Base-by-base conservation (phyloP, 2,797 vertebrate genomes). In the Mormyrops boulengeri region DNA sequence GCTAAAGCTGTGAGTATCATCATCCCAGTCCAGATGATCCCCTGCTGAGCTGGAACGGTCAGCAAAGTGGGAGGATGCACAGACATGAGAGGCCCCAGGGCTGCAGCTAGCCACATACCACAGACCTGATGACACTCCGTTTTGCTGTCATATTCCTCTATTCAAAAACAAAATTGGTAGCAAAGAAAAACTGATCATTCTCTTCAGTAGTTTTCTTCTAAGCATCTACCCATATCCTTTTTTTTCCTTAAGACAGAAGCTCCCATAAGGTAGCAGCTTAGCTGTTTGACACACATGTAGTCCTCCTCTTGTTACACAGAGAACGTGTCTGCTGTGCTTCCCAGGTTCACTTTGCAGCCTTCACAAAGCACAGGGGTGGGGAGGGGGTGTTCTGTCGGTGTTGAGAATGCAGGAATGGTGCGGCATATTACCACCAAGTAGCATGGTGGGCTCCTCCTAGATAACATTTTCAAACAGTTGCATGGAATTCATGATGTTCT, bases 401-500 rank as follows among this genome's bases (percentile, higher is more conserved):
- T 85, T 89, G 84, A 87, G 60, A 41, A 34, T 22, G 38, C 34
- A 57, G 53, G 50, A 17, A 17, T 6, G 80, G 53, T 41, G 22
- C 6, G 0, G 85, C 8, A 89, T 62, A 22, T 69, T 77, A 44
- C n/a, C 2, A 2, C 44, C 62, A 22, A 14, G 47, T 52, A 50
- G 47, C 11, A 19, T 19, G 49, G 8, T 4, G 22, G 34, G 84
- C n/a, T 62, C 80, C 87, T 82, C 91, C 93, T 98, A 99, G 92
- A 99, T 97, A 89, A 97, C 96, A 0, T 98, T 97, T 93, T 99
- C 97, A 89, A 99, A 99, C 89, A 99, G 97, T 94, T 97, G 97
- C 98, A 99, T 98, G 93, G 98, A 99, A 89, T 93, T 97, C 98
- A 99, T 98, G 91, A 99, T 99, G 91, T 96, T 97, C 93, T 98